These are phyloP conservation scores for Chloebia gouldiae DNA, from an alignment of 2,113 vertebrate species.

Conservation along the genomic window DNA sequence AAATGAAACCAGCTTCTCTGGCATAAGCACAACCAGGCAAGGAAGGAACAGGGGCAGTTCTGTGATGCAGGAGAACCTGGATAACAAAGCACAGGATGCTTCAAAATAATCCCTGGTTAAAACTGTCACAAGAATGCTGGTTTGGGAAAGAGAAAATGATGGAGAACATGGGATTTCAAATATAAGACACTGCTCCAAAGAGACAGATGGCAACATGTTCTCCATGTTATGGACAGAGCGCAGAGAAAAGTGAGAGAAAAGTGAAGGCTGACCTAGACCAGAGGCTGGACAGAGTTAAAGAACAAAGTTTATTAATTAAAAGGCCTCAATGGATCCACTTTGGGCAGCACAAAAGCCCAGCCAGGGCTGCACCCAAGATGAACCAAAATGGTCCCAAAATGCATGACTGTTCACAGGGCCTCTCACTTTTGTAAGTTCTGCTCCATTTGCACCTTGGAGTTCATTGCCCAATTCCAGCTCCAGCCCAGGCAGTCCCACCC, in stretches of 20 bases:
- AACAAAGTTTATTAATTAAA: neutral
- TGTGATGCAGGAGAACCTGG: neutral
- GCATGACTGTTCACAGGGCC: accelerated
- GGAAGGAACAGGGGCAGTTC: neutral
- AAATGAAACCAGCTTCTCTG: neutral
- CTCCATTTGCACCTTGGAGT: neutral
- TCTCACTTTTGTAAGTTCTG: neutral
- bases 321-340: neutral
- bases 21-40: neutral
- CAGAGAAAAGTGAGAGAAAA: neutral
- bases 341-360: neutral
- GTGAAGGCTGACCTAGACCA: neutral
- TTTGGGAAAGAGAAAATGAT: neutral
- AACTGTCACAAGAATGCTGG: neutral
- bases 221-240: neutral
- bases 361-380: neutral
- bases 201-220: neutral
- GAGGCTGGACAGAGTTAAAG: neutral
- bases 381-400: neutral
- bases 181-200: neutral
- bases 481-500: accelerated
- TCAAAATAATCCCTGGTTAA: neutral
- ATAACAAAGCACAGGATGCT: neutral
- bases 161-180: neutral
- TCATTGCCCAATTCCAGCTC: neutral